These are phyloP conservation scores for Mnemiopsis leidyi DNA, from an alignment of 37 sponge, comb jelly and placozoan species.

Conservation along the genomic window DNA sequence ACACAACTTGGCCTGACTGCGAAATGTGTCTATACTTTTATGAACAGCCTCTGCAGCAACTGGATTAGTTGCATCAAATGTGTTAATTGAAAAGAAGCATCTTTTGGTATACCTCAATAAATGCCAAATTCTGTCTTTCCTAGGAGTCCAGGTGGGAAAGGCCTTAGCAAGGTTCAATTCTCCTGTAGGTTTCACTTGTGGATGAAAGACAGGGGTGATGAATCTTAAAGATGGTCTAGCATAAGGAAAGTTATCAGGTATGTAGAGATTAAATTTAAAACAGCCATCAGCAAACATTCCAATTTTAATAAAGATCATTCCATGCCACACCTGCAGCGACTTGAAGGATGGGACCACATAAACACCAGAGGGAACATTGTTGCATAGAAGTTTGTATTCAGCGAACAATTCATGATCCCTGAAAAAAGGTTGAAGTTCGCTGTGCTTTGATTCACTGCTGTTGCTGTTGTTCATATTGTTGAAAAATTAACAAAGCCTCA, in stretches of 20 bases:
- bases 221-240: conserved; percentile 24
- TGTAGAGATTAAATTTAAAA: conserved; percentile 53
- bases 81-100: conserved; percentile 58
- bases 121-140: conserved; percentile 62
- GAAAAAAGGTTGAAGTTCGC: conserved; percentile 52
- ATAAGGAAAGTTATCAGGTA: conserved; percentile 60
- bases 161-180: conserved; percentile 53
- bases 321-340: conserved; percentile 64
- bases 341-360: conserved; percentile 61
- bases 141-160: conserved; percentile 57
- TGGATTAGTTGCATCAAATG: conserved; percentile 53
- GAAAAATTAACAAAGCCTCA: too few relatives aligned
- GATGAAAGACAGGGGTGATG: conserved; percentile 55
- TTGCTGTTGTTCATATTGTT: not conserved
- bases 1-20: conserved; percentile 53
- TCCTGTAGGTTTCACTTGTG: conserved; percentile 51
- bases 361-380: conserved; percentile 61
- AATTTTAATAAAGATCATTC: conserved; percentile 61
- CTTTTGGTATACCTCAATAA: conserved; percentile 35
- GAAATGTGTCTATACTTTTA: conserved; percentile 42
- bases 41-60: conserved; percentile 56
- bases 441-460: not conserved
- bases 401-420: conserved; percentile 57
- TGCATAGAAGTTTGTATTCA: conserved; percentile 54
- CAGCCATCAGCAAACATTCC: conserved; percentile 64